phyloP scores from a whole-genome alignment of 2,888 invertebrate genomes.

The Listrodromus nycthemerus region DNA sequence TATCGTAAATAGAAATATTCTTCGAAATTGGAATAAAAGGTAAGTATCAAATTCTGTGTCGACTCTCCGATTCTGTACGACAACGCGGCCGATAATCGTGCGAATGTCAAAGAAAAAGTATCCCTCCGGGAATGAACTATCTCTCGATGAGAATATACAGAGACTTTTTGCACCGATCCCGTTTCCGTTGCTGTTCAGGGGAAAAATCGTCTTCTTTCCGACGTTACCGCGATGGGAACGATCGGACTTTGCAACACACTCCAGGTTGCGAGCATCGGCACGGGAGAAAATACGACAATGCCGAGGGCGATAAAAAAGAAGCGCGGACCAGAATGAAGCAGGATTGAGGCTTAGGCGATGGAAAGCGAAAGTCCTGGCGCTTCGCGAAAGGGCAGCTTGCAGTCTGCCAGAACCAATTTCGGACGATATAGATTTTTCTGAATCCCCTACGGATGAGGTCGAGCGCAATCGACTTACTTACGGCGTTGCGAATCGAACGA shows the following conservation, averaged over 20 bases:
- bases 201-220: neutral
- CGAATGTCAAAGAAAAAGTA: conserved; percentile 13
- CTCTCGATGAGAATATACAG: neutral
- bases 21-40: neutral
- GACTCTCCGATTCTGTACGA: neutral
- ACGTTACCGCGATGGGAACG: neutral
- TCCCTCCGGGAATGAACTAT: conserved; percentile 18
- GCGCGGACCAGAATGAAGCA: conserved; percentile 24
- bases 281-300: neutral
- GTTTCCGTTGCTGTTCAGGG: conserved; percentile 22
- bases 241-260: neutral
- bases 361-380: conserved; percentile 1
- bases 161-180: conserved; percentile 18
- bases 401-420: conserved; percentile 41
- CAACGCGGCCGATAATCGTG: neutral
- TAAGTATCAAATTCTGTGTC: neutral
- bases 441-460: conserved; percentile 47
- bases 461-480: conserved; percentile 46
- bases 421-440: conserved; percentile 39
- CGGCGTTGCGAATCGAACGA: conserved; percentile 28
- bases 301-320: neutral
- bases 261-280: neutral
- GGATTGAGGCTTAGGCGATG: neutral
- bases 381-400: conserved; percentile 8
- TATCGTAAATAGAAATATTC: neutral